A percentile compares a stretch with the other conserved stretches of the same genome.
Conservation (phyloP, 2,113 vertebrate genomes). For the Aphyosemion australe region DNA sequence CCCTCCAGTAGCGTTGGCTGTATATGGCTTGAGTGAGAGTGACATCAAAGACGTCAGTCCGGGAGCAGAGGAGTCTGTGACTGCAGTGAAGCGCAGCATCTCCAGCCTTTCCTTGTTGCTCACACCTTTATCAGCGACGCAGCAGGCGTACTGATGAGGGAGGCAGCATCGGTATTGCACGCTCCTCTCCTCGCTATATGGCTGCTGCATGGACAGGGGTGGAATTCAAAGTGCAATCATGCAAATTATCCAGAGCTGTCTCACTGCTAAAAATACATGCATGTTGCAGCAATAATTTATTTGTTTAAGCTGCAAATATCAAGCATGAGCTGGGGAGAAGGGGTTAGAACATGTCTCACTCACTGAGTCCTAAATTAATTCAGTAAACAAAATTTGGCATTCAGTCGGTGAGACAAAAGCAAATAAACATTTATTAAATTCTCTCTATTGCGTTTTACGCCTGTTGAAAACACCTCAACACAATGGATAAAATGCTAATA, state of each 20-base stretch:
- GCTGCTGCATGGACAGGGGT: conserved; percentile 25
- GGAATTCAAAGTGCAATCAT: conserved; percentile 35
- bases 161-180: conserved; percentile 18
- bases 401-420: neutral
- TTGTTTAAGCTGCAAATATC: neutral
- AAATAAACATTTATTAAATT: conserved; percentile 25
- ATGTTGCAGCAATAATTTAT: conserved; percentile 4
- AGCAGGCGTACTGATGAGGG: conserved; percentile 58
- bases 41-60: conserved; percentile 56
- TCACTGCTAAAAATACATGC: neutral
- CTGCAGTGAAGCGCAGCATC: conserved; percentile 39
- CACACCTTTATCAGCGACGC: conserved; percentile 64
- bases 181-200: conserved; percentile 20
- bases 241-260: conserved; percentile 37
- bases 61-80: conserved; percentile 32
- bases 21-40: conserved; percentile 39
- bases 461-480: conserved; percentile 17
- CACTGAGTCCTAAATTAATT: conserved; percentile 13
- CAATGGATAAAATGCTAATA: conserved; percentile 12
- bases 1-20: conserved; percentile 33
- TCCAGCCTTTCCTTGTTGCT: conserved; percentile 41
- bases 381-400: conserved; percentile 13
- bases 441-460: conserved; percentile 13
- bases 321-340: neutral
- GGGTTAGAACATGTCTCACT: neutral